phyloP scores from a whole-genome alignment of 1,140 invertebrate genomes.

The Galleria mellonella region DNA sequence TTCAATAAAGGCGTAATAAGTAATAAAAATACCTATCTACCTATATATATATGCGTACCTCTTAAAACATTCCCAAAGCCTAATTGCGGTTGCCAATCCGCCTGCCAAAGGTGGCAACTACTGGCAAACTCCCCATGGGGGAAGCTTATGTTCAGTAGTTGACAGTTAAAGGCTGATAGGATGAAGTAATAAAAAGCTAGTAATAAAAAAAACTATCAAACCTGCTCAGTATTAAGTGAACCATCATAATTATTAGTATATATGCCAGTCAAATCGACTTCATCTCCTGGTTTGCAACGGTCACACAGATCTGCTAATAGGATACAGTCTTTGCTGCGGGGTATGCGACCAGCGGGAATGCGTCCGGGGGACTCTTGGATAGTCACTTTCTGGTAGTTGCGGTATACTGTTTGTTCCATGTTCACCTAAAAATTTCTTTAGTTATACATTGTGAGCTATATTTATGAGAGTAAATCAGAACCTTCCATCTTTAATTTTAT shows the following conservation, averaged over 20 bases:
- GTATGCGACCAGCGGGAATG: constrained; percentile 96
- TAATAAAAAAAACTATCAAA: constrained; percentile 26
- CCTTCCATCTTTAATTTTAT: too few species aligned
- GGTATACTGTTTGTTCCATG: constrained; percentile 97
- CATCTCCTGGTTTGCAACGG: constrained; percentile 98
- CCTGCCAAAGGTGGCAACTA: too few species aligned
- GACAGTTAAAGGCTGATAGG: background rate
- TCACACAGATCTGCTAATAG: constrained; percentile 97
- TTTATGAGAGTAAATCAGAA: too few species aligned
- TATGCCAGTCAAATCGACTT: constrained; percentile 95
- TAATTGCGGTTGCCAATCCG: too few species aligned
- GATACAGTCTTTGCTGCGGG: constrained; percentile 98
- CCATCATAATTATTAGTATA: constrained; percentile 99
- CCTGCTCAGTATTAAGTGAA: constrained; percentile 95
- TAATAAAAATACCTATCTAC: too few species aligned
- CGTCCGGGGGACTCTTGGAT: constrained; percentile 96
- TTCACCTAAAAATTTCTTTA: constrained; percentile 85
- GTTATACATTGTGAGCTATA: too few species aligned
- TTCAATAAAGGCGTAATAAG: too few species aligned
- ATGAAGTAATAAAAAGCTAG: background rate
- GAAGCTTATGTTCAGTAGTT: too few species aligned
- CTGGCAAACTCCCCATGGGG: too few species aligned
- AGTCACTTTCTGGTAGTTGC: constrained; percentile 98
- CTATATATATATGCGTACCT: too few species aligned
- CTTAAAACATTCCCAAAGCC: too few species aligned